Evolutionary conservation across 2,797 vertebrate species (phyloP).

Genomic region (Anabacerthia variegaticeps): DNA sequence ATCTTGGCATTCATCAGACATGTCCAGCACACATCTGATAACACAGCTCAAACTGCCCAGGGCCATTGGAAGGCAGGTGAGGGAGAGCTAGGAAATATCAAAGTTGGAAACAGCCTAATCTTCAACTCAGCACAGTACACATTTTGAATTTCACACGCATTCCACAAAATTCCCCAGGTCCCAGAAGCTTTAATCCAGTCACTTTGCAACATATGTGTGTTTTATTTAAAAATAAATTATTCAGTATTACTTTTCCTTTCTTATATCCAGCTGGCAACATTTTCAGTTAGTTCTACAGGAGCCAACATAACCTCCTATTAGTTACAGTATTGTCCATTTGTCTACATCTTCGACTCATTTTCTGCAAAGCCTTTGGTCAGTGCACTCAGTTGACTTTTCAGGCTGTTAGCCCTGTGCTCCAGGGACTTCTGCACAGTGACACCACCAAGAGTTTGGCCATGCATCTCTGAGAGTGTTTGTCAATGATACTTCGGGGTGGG

Average conservation of each 20-base stretch:
- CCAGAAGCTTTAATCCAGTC: constrained; percentile 60
- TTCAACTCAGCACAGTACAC: constrained; percentile 30
- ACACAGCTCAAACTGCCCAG: constrained; percentile 31
- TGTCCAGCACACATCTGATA: constrained; percentile 34
- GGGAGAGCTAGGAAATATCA: constrained; percentile 52
- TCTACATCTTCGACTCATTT: constrained; percentile 11
- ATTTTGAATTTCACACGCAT: constrained; percentile 53
- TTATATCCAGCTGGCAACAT: constrained; percentile 49
- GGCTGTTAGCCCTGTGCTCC: background rate
- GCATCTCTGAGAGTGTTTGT: background rate
- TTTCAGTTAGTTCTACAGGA: constrained; percentile 11
- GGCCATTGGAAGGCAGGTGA: constrained; percentile 63
- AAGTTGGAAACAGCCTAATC: constrained; percentile 51
- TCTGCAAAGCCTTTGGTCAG: background rate
- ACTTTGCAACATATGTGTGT: constrained; percentile 51
- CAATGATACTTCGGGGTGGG: background rate
- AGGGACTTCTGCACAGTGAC: background rate
- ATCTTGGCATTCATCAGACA: constrained; percentile 54
- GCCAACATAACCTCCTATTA: constrained; percentile 27
- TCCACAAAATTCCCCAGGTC: constrained; percentile 35
- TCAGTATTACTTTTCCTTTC: constrained; percentile 55
- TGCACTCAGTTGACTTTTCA: background rate
- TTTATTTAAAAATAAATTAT: constrained; percentile 66
- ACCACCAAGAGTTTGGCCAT: background rate
- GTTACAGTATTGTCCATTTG: background rate